Evolutionary conservation across 1,140 invertebrate species (phyloP).

Genomic region (Oreohelix idahoensis): DNA sequence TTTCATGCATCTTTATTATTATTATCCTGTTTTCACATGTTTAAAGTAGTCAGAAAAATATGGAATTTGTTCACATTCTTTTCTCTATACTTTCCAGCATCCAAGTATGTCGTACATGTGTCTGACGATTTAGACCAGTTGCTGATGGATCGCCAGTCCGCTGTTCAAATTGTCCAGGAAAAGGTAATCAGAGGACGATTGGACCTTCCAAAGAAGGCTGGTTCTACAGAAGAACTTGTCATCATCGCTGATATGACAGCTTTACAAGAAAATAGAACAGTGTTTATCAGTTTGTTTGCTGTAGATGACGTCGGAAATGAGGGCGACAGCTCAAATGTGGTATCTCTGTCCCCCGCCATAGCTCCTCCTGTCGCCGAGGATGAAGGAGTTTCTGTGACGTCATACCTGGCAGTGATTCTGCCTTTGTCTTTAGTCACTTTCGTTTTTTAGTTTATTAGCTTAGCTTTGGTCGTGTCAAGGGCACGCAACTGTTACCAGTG

Average conservation of each 20-base stretch:
- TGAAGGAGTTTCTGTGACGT: neutral
- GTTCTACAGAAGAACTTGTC: constrained; percentile 29
- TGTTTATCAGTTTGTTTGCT: constrained; percentile 41
- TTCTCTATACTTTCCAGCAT: constrained; percentile 36
- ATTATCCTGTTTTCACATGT: no score
- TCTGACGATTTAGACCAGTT: constrained; percentile 39
- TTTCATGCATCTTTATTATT: no score
- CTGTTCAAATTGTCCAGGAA: neutral
- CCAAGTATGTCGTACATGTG: constrained; percentile 38
- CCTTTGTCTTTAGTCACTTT: constrained; percentile 24
- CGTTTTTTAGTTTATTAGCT: constrained; percentile 33
- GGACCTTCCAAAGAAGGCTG: constrained; percentile 3
- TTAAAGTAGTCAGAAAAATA: no score
- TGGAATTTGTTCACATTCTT: no score
- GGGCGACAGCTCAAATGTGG: constrained; percentile 47
- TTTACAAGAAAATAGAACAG: constrained; percentile 32
- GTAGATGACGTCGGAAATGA: constrained; percentile 41
- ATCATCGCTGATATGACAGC: constrained; percentile 10
- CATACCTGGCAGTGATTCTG: constrained; percentile 40
- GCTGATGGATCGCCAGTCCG: neutral
- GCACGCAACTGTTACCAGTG: no score
- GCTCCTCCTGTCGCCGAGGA: constrained; percentile 20
- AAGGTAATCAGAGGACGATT: neutral
- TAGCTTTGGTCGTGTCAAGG: no score
- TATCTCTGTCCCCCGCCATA: constrained; percentile 40